Evolutionary conservation across 2,797 vertebrate genomes (phyloP).

Genomic region (Tragelaphus eurycerus): DNA sequence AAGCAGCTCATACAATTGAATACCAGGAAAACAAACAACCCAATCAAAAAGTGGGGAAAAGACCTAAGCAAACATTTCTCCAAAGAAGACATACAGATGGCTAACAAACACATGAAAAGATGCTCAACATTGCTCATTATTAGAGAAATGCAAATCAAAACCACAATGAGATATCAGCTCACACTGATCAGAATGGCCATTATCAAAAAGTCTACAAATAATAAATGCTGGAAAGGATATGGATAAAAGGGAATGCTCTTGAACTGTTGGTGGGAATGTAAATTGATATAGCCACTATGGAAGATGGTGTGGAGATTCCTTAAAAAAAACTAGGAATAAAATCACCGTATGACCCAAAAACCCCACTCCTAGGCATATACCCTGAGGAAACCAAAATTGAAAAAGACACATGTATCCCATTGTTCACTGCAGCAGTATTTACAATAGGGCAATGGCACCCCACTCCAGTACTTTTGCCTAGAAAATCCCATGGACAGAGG

Average conservation of each 20-base stretch:
- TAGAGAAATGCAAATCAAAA: neutral
- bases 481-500: too few species aligned
- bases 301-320: neutral
- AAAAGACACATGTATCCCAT: neutral
- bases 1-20: neutral
- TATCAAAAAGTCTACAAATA: neutral
- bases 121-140: neutral
- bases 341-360: neutral
- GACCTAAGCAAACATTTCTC: neutral
- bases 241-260: neutral
- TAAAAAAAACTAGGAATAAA: neutral
- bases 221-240: neutral
- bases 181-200: neutral
- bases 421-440: neutral
- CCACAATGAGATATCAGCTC: neutral
- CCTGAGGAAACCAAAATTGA: neutral
- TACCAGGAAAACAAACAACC: neutral
- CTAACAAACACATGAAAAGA: neutral
- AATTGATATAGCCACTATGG: neutral
- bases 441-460: neutral
- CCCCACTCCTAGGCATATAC: neutral
- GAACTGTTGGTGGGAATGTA: neutral
- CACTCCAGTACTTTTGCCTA: too few species aligned
- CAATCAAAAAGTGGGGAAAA: neutral
- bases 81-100: neutral